Base-by-base conservation (phyloP, 1,140 invertebrate species). In the Sinonovacula constricta region DNA sequence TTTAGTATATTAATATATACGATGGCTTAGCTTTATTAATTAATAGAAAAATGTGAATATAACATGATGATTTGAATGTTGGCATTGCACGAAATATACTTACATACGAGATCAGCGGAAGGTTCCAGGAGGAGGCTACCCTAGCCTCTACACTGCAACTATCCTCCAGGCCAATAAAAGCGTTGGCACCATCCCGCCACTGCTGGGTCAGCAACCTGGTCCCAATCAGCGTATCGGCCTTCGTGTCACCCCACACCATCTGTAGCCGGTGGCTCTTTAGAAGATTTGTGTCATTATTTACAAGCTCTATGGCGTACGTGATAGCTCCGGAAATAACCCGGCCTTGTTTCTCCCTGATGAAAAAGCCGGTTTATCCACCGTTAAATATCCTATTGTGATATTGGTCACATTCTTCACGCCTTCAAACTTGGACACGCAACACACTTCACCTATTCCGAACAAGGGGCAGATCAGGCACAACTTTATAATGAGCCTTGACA, bases 51-150 rank as follows among this genome's bases (percentile, higher is more conserved):
- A n/a, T n/a, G n/a, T n/a, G n/a, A n/a, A n/a, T n/a, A n/a, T n/a
- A n/a, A n/a, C n/a, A n/a, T n/a, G n/a, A n/a, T n/a, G n/a, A n/a
- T n/a, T n/a, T n/a, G n/a, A n/a, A n/a, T n/a, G n/a, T n/a, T n/a
- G n/a, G n/a, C n/a, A n/a, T n/a, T n/a, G n/a, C n/a, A n/a, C n/a
- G n/a, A 84, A 89, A 30, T 67, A 22, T 85, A 94, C 96, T 95
- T 92, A 98, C 97, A 92, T 98, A 98, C 87, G 97, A 97, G 89
- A 99, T 97, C 95, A 99, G 98, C 34, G 97, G 97, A 88, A 98
- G 94, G 91, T 99, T 98, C 87, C 95, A 93, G 12, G 97, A 95
- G 81, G 98, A 95, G 7, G 98, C 95, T 67, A 99, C 94, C 75
- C 97, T 96, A 2, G 97, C 97, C 90, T 99, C 98, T 0, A 97